Base-by-base conservation (phyloP, 2,113 vertebrate species). In the Takifugu bimaculatus region DNA sequence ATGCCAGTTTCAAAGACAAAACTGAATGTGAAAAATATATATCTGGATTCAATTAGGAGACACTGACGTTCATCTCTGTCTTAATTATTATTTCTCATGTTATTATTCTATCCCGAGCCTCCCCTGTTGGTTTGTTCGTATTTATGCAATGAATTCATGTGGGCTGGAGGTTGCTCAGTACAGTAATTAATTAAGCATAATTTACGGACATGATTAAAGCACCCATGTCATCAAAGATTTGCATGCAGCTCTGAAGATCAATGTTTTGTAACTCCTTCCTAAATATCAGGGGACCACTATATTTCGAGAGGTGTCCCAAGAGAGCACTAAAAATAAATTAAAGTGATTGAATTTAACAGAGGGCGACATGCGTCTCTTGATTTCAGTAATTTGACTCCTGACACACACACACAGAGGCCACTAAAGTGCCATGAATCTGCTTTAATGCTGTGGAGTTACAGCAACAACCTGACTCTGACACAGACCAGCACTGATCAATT, bases 261-360 rank as follows among this genome's bases (percentile, higher is more conserved):
- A 15, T 20, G 51, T 26, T 27, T 52, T 2, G 12, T 32, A 26
- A 2, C 35, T 39, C 35, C 35, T 39, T 39, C 35, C 7, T 39
- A 39, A 39, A 56, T 50, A 83, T 67, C 68, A 66, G 77, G 60
- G 65, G 64, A 70, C 42, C 53, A 54, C 65, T 48, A 9, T 50
- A n/a, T 9, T 50, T n/a, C 15, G 25, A 20, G 20, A 25, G n/a
- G 52, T 26, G 63, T 57, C 68, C 77, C 82, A 54, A 6, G 77
- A 74, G 82, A 68, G 73, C 72, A 66, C 54, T 68, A 59, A 62
- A 55, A 60, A 14, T 70, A 47, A 74, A 79, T 74, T n/a, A 75
- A 62, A 70, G 44, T 70, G 14, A 85, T 65, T 75, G 54, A 68
- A 79, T 60, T 61, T 27, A 75, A 54, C 32, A 62, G 26, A 63